Evolutionary conservation across 2,113 vertebrate species (phyloP), one percentile per base, ranked within the genome.

Genomic region (Carettochelys insculpta): DNA sequence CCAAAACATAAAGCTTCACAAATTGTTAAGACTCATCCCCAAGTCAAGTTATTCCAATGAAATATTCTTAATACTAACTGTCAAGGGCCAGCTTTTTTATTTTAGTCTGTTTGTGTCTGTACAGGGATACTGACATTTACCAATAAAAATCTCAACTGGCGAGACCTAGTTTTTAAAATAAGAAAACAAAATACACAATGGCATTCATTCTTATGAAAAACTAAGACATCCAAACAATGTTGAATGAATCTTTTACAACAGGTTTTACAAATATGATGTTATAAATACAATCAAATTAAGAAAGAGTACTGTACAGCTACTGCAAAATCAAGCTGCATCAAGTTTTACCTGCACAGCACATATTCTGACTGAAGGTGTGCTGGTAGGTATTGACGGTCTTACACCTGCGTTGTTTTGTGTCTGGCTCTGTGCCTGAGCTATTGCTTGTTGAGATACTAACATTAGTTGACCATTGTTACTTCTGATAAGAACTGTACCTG

Each of bases 381-480:
- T 96, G 41, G 85, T 47, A 0, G 95, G 88, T 75, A 94, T 78
- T 81, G 97, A 71, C 16, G 96, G 86, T 87, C 96, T 98, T 80
- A 96, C 34, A n/a, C 25, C 93, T 58, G 97, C 76, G 78, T 97
- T 97, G 71, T 92, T 98, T 89, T 95, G 92, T 16, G 96, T 89
- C 77, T 99, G 98, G 34, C 94, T 95, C 94, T 97, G 97, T 1
- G 97, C 92, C 96, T 96, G 97, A 77, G 98, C 96, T 96, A 99
- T 93, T 86, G 98, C 98, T 97, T 99, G 99, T 94, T 99, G 99
- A 90, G 99, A 98, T 5, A 99, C 98, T 84, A 99, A 97, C 98
- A 99, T 99, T 90, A 99, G 98, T 83, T 99, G 99, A 76, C 99
- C 99, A 95, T 93, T 98, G 90, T 98, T 98, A 95, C 99, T 99